Base-by-base conservation (phyloP, 2,113 vertebrate genomes). In the Xiphias gladius region DNA sequence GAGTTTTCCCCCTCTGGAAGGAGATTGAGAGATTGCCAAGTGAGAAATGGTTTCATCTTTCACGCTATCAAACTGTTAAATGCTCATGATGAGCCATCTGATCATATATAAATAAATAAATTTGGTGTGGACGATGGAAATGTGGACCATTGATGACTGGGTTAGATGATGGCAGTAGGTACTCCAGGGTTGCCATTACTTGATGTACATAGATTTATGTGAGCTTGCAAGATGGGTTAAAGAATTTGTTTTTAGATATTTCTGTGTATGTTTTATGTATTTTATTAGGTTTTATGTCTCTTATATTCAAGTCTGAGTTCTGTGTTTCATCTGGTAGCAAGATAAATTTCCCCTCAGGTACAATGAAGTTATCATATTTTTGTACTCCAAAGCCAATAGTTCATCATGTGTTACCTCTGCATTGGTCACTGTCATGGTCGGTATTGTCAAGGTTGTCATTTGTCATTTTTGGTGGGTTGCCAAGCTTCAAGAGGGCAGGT, bases 61-160 rank as follows among this genome's bases (percentile, higher is more conserved):
- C 11, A 12, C 20, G 30, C n/a, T 14, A 63, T 48, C 41, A 63
- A 39, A 65, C 37, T n/a, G 16, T 64, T 62, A 54, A 55, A 62
- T 48, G 62, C 73, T 16, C 67, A n/a, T 14, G 50, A 70, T 52
- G 6, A 79, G 63, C 66, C 2, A 10, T 37, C 35, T 32, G 43
- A 69, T n/a, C n/a, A n/a, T n/a, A n/a, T n/a, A n/a, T n/a, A n/a
- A n/a, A n/a, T 59, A 19, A 28, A 30, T 54, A 14, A 63, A 63
- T 73, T 65, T 64, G 69, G 28, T 59, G 81, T 22, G 17, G 5
- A 39, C 61, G 58, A 65, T 43, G 46, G 43, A 75, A 68, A 67
- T 9, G 9, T 13, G 35, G 35, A 41, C 39, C 54, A 59, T 48
- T 52, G 68, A 57, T 57, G 9, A n/a, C 3, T 22, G 22, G 12